Evolutionary conservation across 2,797 vertebrate species (phyloP).

Genomic region (Naso thynnoides): DNA sequence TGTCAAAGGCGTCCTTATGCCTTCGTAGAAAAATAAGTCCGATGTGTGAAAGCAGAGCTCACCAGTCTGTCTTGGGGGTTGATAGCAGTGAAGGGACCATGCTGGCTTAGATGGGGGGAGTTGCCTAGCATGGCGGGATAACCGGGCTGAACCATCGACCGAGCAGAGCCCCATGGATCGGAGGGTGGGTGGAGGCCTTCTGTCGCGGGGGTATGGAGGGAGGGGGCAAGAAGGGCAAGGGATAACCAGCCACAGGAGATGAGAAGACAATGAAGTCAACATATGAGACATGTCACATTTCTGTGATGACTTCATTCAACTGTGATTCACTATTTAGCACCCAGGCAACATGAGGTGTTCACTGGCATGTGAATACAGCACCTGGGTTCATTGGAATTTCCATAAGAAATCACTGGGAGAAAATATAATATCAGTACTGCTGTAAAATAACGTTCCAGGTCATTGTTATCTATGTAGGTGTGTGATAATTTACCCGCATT

Average conservation of each 20-base stretch:
- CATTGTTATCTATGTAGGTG: background rate
- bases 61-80: conserved; percentile 96
- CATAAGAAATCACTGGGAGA: conserved; percentile 3
- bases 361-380: conserved; percentile 31
- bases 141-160: conserved; percentile 90
- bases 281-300: conserved; percentile 79
- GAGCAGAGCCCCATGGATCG: conserved; percentile 90
- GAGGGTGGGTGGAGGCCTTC: conserved; percentile 90
- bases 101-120: conserved; percentile 86
- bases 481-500: background rate
- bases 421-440: background rate
- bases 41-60: conserved; percentile 60
- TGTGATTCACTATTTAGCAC: conserved; percentile 55
- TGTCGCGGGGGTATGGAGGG: conserved; percentile 65
- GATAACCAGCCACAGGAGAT: conserved; percentile 69
- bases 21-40: conserved; percentile 26
- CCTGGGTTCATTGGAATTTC: conserved; percentile 20
- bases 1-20: conserved; percentile 22
- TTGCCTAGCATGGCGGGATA: conserved; percentile 90
- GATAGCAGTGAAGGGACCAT: conserved; percentile 88
- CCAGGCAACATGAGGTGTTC: conserved; percentile 28
- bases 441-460: conserved; percentile 11
- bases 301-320: conserved; percentile 75
- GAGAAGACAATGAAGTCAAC: conserved; percentile 72
- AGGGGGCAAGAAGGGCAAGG: conserved; percentile 34